phyloP scores from a whole-genome alignment of 2,888 invertebrate genomes.

The Keiferia lycopersicella region DNA sequence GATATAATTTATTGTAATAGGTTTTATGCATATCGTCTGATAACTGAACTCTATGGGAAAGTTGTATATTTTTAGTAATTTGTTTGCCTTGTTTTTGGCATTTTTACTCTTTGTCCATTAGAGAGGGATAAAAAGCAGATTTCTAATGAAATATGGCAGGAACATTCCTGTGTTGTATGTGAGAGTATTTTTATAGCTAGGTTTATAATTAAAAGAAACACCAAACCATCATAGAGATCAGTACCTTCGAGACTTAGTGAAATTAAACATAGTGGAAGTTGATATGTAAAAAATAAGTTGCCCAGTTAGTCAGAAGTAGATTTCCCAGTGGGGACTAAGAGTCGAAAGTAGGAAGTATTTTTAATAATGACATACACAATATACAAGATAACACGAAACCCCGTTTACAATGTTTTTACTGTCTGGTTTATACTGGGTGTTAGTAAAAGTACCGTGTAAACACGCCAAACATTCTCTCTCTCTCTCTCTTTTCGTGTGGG shows the following conservation, averaged over 20 bases:
- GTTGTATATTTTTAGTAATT: constrained; percentile 10
- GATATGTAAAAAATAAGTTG: background rate
- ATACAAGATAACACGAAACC: too few species aligned
- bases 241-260: background rate
- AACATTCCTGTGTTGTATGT: constrained; percentile 26
- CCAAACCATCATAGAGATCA: background rate
- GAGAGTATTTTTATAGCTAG: constrained; percentile 21
- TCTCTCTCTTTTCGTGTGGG: too few species aligned
- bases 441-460: too few species aligned
- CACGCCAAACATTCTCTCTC: too few species aligned
- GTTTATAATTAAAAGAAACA: constrained; percentile 12
- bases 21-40: background rate
- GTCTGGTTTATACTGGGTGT: too few species aligned
- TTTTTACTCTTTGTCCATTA: background rate
- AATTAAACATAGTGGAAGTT: background rate
- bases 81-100: background rate
- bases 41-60: constrained; percentile 11
- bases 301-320: background rate
- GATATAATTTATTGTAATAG: background rate
- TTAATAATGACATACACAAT: too few species aligned
- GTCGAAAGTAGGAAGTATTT: too few species aligned
- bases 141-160: constrained; percentile 16
- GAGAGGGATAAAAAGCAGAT: background rate
- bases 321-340: background rate
- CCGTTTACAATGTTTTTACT: too few species aligned